These are phyloP conservation scores for Hofmannophila pseudospretella DNA, from an alignment of 2,888 invertebrate genomes.

Conservation along the genomic window DNA sequence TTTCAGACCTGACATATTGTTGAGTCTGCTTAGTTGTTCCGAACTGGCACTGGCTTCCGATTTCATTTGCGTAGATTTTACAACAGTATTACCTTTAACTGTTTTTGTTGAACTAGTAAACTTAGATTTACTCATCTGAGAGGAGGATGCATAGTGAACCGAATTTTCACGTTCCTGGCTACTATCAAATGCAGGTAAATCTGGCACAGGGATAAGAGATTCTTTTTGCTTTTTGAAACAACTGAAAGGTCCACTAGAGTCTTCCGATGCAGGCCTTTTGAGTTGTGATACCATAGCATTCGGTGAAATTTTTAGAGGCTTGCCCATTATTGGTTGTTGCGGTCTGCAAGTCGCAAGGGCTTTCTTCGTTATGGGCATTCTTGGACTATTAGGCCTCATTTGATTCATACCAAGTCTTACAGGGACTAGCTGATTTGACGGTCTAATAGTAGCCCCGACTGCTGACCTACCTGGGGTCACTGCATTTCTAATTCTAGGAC, in stretches of 20 bases:
- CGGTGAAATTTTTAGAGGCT: conserved; percentile 50
- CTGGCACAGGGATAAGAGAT: conserved; percentile 43
- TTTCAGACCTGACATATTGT: conserved; percentile 50
- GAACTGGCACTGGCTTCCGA: conserved; percentile 47
- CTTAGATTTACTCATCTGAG: conserved; percentile 46
- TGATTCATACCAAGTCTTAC: conserved; percentile 30
- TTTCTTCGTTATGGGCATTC: conserved; percentile 33
- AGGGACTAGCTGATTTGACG: conserved; percentile 34
- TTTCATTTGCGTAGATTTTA: conserved; percentile 50
- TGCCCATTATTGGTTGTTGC: conserved; percentile 29
- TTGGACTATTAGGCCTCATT: conserved; percentile 33
- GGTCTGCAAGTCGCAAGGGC: conserved; percentile 22
- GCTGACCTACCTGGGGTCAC: conserved; percentile 25
- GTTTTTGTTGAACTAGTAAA: conserved; percentile 46
- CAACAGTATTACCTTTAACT: conserved; percentile 46
- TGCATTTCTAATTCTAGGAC: conserved; percentile 35
- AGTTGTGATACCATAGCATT: conserved; percentile 28
- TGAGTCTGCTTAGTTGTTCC: conserved; percentile 50
- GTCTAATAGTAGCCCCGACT: conserved; percentile 15
- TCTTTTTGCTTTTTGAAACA: conserved; percentile 67
- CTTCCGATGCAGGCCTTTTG: conserved; percentile 42
- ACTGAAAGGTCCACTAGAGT: conserved; percentile 46
- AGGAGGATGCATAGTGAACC: conserved; percentile 38
- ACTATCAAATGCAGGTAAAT: conserved; percentile 28
- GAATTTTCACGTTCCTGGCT: conserved; percentile 28